Conservation (phyloP, 2,113 vertebrate species). For the Albula glossodonta region DNA sequence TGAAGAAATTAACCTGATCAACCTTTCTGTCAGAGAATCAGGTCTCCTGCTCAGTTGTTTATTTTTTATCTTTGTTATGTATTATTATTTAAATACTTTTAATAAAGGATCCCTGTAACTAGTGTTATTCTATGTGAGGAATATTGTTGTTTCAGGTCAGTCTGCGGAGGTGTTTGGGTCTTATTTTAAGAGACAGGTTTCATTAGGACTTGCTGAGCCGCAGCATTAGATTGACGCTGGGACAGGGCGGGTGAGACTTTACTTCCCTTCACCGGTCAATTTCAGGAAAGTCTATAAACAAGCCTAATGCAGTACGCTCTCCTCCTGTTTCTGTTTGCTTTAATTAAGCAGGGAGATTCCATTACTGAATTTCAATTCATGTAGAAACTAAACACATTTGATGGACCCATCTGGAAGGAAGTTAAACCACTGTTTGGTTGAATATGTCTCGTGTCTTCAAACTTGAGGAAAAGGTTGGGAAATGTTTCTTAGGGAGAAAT, state of each 20-base stretch:
- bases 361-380: slow-evolving; percentile 2
- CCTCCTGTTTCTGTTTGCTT: slow-evolving; percentile 44
- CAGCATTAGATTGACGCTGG: slow-evolving; percentile 34
- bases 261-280: slow-evolving; percentile 13
- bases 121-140: neutral
- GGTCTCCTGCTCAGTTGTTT: too few species aligned
- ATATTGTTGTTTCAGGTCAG: slow-evolving; percentile 41
- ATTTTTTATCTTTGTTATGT: too few species aligned
- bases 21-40: too few species aligned
- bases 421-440: neutral
- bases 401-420: neutral
- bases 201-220: slow-evolving; percentile 45
- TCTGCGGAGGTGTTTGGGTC: slow-evolving; percentile 49
- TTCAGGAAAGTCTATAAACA: slow-evolving; percentile 52
- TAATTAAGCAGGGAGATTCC: slow-evolving; percentile 53
- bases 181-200: slow-evolving; percentile 52
- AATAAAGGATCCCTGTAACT: neutral
- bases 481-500: neutral
- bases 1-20: neutral
- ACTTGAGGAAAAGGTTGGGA: neutral
- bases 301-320: slow-evolving; percentile 51
- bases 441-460: slow-evolving; percentile 13
- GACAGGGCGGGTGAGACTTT: neutral
- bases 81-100: neutral
- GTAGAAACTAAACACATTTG: neutral